Conservation (phyloP, 2,113 vertebrate genomes). For the Chionis minor region DNA sequence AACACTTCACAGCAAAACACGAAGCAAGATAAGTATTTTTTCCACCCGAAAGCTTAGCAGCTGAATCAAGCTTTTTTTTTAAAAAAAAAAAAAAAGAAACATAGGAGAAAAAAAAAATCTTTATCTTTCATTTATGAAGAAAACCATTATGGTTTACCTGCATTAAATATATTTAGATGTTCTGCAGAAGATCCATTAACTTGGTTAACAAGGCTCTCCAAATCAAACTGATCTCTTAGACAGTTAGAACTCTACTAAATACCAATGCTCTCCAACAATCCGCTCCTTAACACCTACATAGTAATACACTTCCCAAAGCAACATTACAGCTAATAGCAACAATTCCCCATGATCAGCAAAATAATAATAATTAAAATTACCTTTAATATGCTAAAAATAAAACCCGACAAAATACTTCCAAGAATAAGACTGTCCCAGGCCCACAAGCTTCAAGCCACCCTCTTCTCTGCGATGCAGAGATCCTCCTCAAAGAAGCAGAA, state of each 20-base stretch:
- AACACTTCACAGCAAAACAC: neutral
- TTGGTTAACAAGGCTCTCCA: neutral
- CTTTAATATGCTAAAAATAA: neutral
- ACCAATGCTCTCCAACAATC: neutral
- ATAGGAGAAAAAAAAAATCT: rapidly evolving
- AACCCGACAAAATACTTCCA: rapidly evolving
- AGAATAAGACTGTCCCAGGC: neutral
- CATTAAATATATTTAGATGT: neutral
- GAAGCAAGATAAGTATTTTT: neutral
- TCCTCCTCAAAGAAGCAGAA: rapidly evolving
- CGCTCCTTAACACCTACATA: neutral
- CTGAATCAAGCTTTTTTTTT: neutral
- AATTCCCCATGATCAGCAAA: rapidly evolving
- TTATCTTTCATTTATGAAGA: neutral
- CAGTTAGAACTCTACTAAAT: neutral
- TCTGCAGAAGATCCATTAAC: neutral
- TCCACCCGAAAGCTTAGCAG: neutral
- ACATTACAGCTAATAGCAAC: rapidly evolving
- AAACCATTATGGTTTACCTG: neutral
- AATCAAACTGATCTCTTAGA: neutral
- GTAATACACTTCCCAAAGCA: neutral
- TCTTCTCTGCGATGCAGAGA: rapidly evolving
- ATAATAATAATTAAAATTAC: neutral
- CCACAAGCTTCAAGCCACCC: neutral
- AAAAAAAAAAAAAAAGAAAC: rapidly evolving